A percentile compares a stretch with the other conserved stretches of the same genome.
These are phyloP conservation scores for Charanyca ferruginea DNA, from an alignment of 2,888 invertebrate species.

Conservation along the genomic window DNA sequence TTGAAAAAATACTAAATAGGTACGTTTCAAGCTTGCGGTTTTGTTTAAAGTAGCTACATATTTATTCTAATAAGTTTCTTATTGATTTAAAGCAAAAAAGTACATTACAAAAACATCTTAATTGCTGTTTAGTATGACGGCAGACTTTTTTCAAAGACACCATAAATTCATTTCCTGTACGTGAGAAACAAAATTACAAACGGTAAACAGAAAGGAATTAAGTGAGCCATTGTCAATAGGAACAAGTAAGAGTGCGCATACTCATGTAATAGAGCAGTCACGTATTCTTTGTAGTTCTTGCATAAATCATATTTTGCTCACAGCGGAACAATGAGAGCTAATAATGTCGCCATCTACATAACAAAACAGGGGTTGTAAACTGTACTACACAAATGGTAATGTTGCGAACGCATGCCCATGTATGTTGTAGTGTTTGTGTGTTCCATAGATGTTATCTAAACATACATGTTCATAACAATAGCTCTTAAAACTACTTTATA, in stretches of 20 bases:
- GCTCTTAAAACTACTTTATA: slow-evolving; percentile 46
- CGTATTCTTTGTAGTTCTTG: slow-evolving; percentile 66
- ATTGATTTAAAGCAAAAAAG: slow-evolving; percentile 30
- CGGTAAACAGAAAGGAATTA: slow-evolving; percentile 41
- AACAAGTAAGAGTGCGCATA: slow-evolving; percentile 48
- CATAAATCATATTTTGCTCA: slow-evolving; percentile 71
- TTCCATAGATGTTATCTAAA: slow-evolving; percentile 49
- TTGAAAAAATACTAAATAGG: slow-evolving; percentile 1
- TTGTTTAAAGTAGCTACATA: slow-evolving; percentile 7
- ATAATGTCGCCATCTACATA: slow-evolving; percentile 78
- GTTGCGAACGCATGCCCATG: slow-evolving; percentile 60
- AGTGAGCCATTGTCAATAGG: slow-evolving; percentile 47
- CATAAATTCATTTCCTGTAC: slow-evolving; percentile 36
- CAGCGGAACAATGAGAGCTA: slow-evolving; percentile 72
- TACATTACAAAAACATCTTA: slow-evolving; percentile 21
- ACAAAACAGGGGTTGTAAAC: slow-evolving; percentile 77
- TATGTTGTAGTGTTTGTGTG: too few species aligned
- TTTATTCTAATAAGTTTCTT: slow-evolving; percentile 28
- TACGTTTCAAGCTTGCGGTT: not conserved
- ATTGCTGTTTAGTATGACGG: slow-evolving; percentile 22
- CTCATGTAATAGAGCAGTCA: slow-evolving; percentile 60
- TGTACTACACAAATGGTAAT: slow-evolving; percentile 64
- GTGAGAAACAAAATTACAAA: slow-evolving; percentile 36
- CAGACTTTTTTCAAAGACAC: slow-evolving; percentile 26
- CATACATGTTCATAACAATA: slow-evolving; percentile 54